Percentiles rank a stretch among this genome's conserved stretches.
These are phyloP conservation scores for Lepilemur ruficaudatus DNA, from an alignment of 2,797 vertebrate genomes.

Conservation along the genomic window DNA sequence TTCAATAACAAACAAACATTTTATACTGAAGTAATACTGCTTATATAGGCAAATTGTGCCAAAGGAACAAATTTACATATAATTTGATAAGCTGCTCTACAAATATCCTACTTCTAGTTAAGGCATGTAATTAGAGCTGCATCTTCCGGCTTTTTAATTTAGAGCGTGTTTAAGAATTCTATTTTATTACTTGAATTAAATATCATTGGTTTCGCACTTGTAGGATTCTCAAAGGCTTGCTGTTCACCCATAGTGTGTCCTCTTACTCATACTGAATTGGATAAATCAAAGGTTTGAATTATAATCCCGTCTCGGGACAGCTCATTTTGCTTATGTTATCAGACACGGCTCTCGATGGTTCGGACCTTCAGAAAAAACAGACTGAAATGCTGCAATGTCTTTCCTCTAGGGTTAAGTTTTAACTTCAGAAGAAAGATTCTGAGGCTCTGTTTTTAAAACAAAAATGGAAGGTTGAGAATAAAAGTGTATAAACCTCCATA, in stretches of 20 bases:
- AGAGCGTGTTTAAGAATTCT: slow-evolving; percentile 8
- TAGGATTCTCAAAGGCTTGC: background rate
- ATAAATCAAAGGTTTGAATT: slow-evolving; percentile 18
- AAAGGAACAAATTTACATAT: slow-evolving; percentile 47
- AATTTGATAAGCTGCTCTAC: slow-evolving; percentile 52
- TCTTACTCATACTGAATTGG: background rate
- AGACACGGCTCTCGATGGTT: slow-evolving; percentile 20
- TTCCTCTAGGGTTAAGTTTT: background rate
- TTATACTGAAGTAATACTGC: background rate
- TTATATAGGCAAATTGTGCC: background rate
- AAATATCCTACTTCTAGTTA: slow-evolving; percentile 44
- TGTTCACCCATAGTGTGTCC: background rate
- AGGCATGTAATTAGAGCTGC: background rate
- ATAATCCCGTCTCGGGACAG: background rate
- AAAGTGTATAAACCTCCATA: background rate
- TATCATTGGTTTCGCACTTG: background rate
- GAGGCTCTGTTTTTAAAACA: background rate
- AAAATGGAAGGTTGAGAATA: background rate
- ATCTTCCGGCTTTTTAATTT: slow-evolving; percentile 28
- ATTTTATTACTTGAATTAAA: slow-evolving; percentile 47
- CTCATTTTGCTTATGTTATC: background rate
- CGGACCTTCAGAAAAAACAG: slow-evolving; percentile 52
- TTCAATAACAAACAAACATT: slow-evolving; percentile 28
- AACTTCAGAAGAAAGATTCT: background rate
- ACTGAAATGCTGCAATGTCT: background rate